Conservation (phyloP, 2,113 vertebrate species). For the Miniopterus natalensis region DNA sequence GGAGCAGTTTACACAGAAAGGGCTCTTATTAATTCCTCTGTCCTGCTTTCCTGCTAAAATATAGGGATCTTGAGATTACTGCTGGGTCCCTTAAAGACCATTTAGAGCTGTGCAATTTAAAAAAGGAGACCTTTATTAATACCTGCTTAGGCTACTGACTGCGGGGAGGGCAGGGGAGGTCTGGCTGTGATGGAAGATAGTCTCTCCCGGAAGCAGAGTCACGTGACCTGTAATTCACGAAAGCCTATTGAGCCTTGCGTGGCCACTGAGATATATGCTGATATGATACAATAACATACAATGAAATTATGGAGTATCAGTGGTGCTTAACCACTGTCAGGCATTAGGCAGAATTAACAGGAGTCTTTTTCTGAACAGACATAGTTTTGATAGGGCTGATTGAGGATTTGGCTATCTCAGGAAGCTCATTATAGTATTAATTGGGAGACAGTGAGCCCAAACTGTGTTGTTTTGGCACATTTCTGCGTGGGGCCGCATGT, state of each 20-base stretch:
- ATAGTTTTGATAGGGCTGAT: conserved; percentile 91
- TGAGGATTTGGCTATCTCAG: conserved; percentile 91
- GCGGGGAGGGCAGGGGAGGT: conserved; percentile 89
- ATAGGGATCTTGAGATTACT: conserved; percentile 94
- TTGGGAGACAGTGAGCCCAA: conserved; percentile 91
- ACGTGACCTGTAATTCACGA: conserved; percentile 90
- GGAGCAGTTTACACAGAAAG: conserved; percentile 92
- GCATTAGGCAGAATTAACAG: conserved; percentile 92
- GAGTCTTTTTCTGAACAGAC: conserved; percentile 89
- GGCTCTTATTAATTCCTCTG: conserved; percentile 94
- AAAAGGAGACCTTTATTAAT: conserved; percentile 95
- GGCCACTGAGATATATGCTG: conserved; percentile 90
- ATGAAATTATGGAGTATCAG: conserved; percentile 94
- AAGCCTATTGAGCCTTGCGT: conserved; percentile 89
- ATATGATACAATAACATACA: conserved; percentile 93
- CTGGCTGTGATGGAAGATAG: conserved; percentile 92
- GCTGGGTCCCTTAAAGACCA: conserved; percentile 93
- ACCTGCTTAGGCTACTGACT: conserved; percentile 92
- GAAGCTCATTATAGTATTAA: conserved; percentile 93
- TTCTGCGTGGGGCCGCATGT: conserved; percentile 86
- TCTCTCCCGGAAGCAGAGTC: conserved; percentile 88
- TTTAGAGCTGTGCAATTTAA: conserved; percentile 93
- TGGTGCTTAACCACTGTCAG: conserved; percentile 90
- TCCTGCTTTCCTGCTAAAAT: conserved; percentile 93
- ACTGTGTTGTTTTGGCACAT: conserved; percentile 90